Conservation (phyloP, 1,140 invertebrate species). For the Adelges cooleyi region DNA sequence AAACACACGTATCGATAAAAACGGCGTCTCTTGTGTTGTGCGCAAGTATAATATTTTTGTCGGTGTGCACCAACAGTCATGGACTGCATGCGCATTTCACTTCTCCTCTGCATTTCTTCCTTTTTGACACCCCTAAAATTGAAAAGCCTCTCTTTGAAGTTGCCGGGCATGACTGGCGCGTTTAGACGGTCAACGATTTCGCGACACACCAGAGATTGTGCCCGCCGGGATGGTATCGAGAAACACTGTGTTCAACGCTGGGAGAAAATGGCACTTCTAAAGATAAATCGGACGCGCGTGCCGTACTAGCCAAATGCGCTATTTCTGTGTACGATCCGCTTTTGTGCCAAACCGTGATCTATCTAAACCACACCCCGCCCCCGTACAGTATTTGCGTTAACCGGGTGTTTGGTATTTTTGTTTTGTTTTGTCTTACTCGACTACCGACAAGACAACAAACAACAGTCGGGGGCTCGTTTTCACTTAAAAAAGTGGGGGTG, state of each 20-base stretch:
- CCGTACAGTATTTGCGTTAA: neutral
- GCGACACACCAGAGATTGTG: neutral
- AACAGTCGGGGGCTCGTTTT: too few relatives aligned
- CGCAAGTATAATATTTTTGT: neutral
- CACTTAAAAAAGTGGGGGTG: too few relatives aligned
- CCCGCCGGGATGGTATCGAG: too few relatives aligned
- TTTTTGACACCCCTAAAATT: conserved; percentile 64
- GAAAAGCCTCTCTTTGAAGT: conserved; percentile 11
- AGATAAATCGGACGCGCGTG: conserved; percentile 24
- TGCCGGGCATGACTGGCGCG: neutral
- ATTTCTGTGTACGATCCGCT: conserved; percentile 18
- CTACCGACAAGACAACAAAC: neutral
- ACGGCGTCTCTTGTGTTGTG: neutral
- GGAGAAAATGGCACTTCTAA: conserved; percentile 22
- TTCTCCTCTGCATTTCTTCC: conserved; percentile 56
- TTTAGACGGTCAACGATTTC: neutral
- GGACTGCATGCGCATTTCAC: conserved; percentile 52
- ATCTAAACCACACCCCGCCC: conserved; percentile 25
- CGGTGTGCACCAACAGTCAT: conserved; percentile 56
- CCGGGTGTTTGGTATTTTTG: neutral
- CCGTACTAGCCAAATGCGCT: conserved; percentile 22
- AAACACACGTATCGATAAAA: conserved; percentile 32
- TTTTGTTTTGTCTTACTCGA: neutral
- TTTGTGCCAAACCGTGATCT: conserved; percentile 22
- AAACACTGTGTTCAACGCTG: conserved; percentile 11